Conservation (phyloP, 2,113 vertebrate genomes). For the Anthoscopus minutus region DNA sequence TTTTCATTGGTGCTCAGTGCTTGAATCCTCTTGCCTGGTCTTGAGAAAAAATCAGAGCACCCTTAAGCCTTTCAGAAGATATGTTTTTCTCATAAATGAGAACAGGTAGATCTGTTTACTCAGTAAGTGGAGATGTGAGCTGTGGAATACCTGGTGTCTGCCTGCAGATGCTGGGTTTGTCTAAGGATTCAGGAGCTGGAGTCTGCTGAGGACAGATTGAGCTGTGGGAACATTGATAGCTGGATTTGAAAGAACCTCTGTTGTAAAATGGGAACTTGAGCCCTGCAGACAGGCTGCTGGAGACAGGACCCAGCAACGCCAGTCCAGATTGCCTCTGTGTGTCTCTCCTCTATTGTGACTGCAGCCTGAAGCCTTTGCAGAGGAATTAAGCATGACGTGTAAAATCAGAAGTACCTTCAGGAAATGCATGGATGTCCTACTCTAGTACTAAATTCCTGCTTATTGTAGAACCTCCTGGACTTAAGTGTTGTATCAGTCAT, state of each 20-base stretch:
- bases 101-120: background rate
- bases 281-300: background rate
- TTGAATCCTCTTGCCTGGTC: background rate
- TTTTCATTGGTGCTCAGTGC: background rate
- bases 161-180: background rate
- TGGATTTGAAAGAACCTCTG: background rate
- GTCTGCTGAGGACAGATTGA: background rate
- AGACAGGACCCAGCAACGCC: background rate
- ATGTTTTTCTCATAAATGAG: rapidly evolving
- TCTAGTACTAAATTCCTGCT: background rate
- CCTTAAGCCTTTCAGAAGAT: background rate
- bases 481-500: background rate
- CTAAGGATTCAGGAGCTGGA: background rate
- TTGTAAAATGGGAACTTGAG: background rate
- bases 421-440: background rate
- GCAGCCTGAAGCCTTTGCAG: background rate
- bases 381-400: background rate
- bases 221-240: background rate
- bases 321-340: background rate
- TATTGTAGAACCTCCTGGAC: background rate
- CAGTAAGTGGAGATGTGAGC: background rate
- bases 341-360: background rate
- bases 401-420: background rate
- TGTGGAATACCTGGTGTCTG: background rate
- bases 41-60: background rate